phyloP scores from a whole-genome alignment of 1,140 invertebrate species.

The Dolichoris vasculosae region DNA sequence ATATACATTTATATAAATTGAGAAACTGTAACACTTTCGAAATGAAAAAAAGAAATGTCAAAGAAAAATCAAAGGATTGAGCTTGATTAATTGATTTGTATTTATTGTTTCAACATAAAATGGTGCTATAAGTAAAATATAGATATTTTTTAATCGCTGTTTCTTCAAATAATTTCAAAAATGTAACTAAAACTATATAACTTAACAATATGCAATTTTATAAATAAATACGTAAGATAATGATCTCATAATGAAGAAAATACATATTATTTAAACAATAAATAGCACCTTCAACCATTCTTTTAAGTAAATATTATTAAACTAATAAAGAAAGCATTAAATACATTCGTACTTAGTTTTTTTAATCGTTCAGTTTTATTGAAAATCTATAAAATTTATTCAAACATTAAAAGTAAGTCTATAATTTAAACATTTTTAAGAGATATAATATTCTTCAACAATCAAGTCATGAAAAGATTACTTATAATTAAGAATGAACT shows the following conservation, averaged over 20 bases:
- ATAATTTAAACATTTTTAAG: too few species aligned
- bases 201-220: too few species aligned
- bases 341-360: too few species aligned
- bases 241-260: background rate
- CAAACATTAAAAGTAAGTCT: too few species aligned
- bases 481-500: background rate
- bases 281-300: background rate
- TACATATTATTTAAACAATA: background rate
- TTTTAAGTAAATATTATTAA: background rate
- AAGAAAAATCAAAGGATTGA: background rate
- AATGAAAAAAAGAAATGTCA: background rate
- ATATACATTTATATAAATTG: conserved; percentile 34
- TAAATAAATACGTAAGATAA: background rate
- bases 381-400: too few species aligned
- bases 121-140: background rate
- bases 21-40: conserved; percentile 29
- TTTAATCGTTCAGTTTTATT: too few species aligned
- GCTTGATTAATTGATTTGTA: conserved; percentile 8
- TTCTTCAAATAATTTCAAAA: background rate
- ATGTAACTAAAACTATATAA: too few species aligned
- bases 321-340: too few species aligned
- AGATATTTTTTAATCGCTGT: background rate
- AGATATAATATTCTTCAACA: too few species aligned
- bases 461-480: background rate
- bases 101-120: conserved; percentile 10